Base-by-base conservation (phyloP, 2,888 invertebrate species). In the Patella ulyssiponensis region DNA sequence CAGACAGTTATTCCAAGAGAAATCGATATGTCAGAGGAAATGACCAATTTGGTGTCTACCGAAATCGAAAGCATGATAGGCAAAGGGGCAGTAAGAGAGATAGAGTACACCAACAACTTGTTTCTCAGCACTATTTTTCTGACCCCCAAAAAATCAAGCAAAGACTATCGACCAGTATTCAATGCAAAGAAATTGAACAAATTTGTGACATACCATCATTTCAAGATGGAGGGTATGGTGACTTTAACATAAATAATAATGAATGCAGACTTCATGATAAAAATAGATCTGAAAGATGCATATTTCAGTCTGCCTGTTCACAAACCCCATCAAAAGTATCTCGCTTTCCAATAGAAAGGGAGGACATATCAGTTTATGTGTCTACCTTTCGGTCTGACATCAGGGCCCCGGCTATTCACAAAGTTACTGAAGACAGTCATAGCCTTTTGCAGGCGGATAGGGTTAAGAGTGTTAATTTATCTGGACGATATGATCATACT, bases 301-400 rank as follows among this genome's bases (percentile, higher is more conserved):
- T 80, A 80, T 72, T 79, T 77, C 71, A 70, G 27, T 54, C 73
- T 80, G 52, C 77, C 79, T 9, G 77, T 80, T 2, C 20, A 33
- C 17, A 15, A 53, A 53, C n/a, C 27, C 12, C 51, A 79, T 73
- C 71, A 64, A 54, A 75, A 70, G 52, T 79, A 56, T 54, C 69
- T 77, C 0, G 51, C 75, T 12, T 79, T 79, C 73, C 58, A 72
- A 17, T 79, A 75, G 81, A 23, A 58, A 17, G 64, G n/a, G 11
- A 54, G 75, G 51, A 56, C 23, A 20, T 81, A 79, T 53, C 56
- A 58, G 51, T 80, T 73, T 53, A 73, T 20, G 69, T 73, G 77
- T 17, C 71, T 54, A 15, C 80, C 78, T 3, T 79, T 79, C 69
- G 78, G 78, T 17, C 71, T 79, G 15, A n/a, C 69, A 2, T 79